Percentiles rank a stretch among this genome's conserved stretches.
Conservation (phyloP, 2,113 vertebrate species). For the Chloebia gouldiae region DNA sequence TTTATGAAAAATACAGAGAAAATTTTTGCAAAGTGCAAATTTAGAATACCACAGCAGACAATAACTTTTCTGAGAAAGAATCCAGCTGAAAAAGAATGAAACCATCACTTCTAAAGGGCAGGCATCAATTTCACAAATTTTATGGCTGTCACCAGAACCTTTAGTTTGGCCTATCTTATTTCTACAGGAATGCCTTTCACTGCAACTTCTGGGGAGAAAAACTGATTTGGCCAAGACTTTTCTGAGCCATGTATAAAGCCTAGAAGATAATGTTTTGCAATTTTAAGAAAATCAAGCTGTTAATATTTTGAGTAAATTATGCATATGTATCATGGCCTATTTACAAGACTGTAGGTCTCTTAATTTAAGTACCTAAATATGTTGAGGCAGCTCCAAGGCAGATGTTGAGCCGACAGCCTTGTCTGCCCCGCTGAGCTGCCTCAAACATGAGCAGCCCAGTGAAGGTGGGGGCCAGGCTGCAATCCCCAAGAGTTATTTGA, state of each 20-base stretch:
- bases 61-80: not conserved
- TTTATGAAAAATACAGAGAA: not conserved
- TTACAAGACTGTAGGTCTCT: not conserved
- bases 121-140: not conserved
- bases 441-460: not conserved
- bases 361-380: not conserved
- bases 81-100: not conserved
- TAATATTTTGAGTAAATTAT: not conserved
- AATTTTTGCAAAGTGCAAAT: not conserved
- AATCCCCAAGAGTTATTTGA: not conserved
- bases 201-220: not conserved
- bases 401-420: not conserved
- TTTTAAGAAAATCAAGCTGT: not conserved
- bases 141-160: not conserved
- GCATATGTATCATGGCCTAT: not conserved
- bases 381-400: not conserved
- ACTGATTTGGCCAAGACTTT: not conserved
- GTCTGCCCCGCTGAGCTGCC: not conserved
- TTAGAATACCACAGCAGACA: not conserved
- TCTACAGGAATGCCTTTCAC: not conserved
- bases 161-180: not conserved
- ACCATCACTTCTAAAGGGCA: not conserved
- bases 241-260: not conserved
- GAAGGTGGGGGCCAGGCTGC: not conserved
- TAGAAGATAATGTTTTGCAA: not conserved